Percentiles rank a stretch among this genome's conserved stretches.
Evolutionary conservation across 2,888 invertebrate species (phyloP).

Genomic region (Parnassius orleans): DNA sequence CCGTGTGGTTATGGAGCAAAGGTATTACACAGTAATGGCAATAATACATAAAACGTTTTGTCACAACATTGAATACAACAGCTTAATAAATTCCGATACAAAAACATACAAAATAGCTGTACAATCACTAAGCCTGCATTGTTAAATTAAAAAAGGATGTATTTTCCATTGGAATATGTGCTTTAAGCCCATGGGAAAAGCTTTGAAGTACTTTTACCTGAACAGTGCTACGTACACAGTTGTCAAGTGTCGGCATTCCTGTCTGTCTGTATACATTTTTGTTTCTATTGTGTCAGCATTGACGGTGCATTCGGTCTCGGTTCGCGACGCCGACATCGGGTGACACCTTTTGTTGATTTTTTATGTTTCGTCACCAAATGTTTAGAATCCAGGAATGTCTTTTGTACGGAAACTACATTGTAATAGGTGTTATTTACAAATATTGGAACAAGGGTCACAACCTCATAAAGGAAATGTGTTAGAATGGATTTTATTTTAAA

Average conservation of each 20-base stretch:
- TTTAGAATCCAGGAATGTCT: slow-evolving; percentile 3
- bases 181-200: not conserved
- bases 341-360: slow-evolving; percentile 26
- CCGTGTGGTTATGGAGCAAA: no score
- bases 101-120: slow-evolving; percentile 2
- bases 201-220: not conserved
- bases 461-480: not conserved
- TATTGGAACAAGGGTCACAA: slow-evolving; percentile 2
- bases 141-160: not conserved
- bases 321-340: not conserved
- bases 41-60: not conserved
- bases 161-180: not conserved
- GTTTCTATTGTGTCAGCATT: slow-evolving; percentile 10
- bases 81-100: not conserved
- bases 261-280: slow-evolving; percentile 28
- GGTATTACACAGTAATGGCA: not conserved
- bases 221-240: slow-evolving; percentile 34
- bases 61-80: not conserved
- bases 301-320: slow-evolving; percentile 2
- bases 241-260: slow-evolving; percentile 45
- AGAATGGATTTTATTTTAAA: not conserved
- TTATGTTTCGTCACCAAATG: slow-evolving; percentile 13
- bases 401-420: slow-evolving; percentile 7
- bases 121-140: slow-evolving; percentile 7
- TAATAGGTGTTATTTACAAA: slow-evolving; percentile 12